Evolutionary conservation across 2,888 invertebrate species (phyloP), one percentile per base, ranked within the genome.

Genomic region (Nomada goodeniana): DNA sequence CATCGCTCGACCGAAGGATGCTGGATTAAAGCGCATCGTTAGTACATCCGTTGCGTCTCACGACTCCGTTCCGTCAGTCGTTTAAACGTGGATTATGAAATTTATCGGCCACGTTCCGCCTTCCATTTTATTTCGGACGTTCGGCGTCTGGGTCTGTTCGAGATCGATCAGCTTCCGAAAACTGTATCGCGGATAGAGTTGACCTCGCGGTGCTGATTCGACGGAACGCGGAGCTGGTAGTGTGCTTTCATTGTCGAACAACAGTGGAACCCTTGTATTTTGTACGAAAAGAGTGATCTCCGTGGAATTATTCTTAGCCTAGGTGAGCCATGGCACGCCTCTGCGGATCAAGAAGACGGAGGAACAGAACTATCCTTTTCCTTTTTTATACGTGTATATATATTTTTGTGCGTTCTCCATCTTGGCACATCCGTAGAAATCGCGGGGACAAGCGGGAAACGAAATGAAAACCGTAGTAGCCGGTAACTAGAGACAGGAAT

Each of bases 11-110:
- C 57, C 47, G 53, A 91, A 91, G 59, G 90, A 90, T 86, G 89
- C 26, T 83, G 91, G 91, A 92, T 92, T 91, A 91, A 73, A 81
- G 57, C 81, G 63, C 83, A 57, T 77, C 82, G 81, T 82, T 83
- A 76, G 74, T 26, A 65, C 81, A 82, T 73, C 64, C 80, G 67
- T 72, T 59, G 70, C 53, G 15, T 53, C 50, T 55, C 52, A 18
- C 52, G 70, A 61, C 36, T 57, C 13, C 47, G 50, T 42, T 61
- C 69, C 57, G 15, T 44, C 36, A n/a, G 26, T 13, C 71, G 47
- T 72, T 60, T 65, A 50, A 72, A 59, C 64, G n/a, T 36, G 57
- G 59, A 75, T 81, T 63, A 82, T 36, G 13, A 52, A 71, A 15
- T 80, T 64, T 70, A 80, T 60, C 79, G 59, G 64, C 18, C 69